Evolutionary conservation across 2,797 vertebrate genomes (phyloP).

Genomic region (Muscicapa striata): DNA sequence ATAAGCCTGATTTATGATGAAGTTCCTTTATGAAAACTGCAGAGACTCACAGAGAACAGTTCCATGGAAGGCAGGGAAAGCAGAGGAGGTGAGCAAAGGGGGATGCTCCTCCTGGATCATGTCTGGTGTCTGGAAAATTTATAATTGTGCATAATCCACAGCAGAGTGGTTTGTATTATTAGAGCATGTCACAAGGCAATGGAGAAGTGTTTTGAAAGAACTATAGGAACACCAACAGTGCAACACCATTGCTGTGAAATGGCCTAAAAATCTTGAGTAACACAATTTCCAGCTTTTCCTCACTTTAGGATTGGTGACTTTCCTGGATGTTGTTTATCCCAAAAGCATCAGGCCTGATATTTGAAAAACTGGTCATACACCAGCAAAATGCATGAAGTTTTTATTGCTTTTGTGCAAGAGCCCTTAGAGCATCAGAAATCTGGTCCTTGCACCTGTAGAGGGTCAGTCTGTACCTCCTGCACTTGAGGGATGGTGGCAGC

Average conservation of each 20-base stretch:
- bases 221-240: background rate
- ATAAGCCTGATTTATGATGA: background rate
- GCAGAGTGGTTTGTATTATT: background rate
- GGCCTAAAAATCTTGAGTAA: background rate
- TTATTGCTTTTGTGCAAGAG: background rate
- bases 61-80: background rate
- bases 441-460: background rate
- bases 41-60: background rate
- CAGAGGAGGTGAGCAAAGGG: background rate
- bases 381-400: background rate
- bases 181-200: fast-evolving
- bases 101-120: background rate
- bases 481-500: background rate
- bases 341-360: background rate
- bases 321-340: background rate
- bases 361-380: background rate
- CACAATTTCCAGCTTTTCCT: background rate
- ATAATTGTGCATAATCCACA: background rate
- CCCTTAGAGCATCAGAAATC: background rate
- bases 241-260: background rate
- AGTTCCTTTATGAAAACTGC: background rate
- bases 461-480: background rate
- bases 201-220: background rate
- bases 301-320: background rate
- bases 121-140: background rate